These are phyloP conservation scores for Paraplagusia blochii DNA, from an alignment of 2,113 vertebrate species.

Conservation along the genomic window DNA sequence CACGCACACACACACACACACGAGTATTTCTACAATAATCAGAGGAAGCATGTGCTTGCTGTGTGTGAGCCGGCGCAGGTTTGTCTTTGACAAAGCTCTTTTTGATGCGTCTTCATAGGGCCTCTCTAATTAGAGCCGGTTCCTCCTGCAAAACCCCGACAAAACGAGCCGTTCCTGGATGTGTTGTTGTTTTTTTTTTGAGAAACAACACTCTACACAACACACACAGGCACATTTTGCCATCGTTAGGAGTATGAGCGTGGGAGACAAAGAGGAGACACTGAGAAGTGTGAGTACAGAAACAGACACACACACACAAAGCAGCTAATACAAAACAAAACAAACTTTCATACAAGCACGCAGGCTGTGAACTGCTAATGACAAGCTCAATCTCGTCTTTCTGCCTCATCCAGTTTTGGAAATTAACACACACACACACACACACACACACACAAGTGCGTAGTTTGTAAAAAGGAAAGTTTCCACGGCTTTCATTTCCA, in stretches of 20 bases:
- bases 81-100: conserved; percentile 63
- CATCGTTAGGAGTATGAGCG: conserved; percentile 71
- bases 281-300: conserved; percentile 9
- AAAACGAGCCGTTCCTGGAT: conserved; percentile 67
- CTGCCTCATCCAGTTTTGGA: conserved; percentile 78
- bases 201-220: conserved; percentile 66
- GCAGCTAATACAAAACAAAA: conserved; percentile 69
- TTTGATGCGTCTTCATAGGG: conserved; percentile 73
- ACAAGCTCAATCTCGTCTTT: conserved; percentile 73
- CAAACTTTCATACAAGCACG: conserved; percentile 68
- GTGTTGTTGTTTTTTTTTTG: conserved; percentile 74
- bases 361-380: conserved; percentile 70
- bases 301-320: conserved; percentile 34
- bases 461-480: conserved; percentile 62
- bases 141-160: conserved; percentile 65
- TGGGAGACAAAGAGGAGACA: conserved; percentile 64
- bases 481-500: conserved; percentile 67
- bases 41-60: conserved; percentile 63
- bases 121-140: conserved; percentile 77
- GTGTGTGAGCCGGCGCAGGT: conserved; percentile 61
- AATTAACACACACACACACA: too few species aligned
- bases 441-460: conserved; percentile 47
- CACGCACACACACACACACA: conserved; percentile 62
- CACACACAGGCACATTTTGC: conserved; percentile 67
- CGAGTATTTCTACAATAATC: conserved; percentile 71